A percentile compares a stretch with the other conserved stretches of the same genome.
Conservation (phyloP, 2,888 invertebrate species). For the Tipula lateralis region DNA sequence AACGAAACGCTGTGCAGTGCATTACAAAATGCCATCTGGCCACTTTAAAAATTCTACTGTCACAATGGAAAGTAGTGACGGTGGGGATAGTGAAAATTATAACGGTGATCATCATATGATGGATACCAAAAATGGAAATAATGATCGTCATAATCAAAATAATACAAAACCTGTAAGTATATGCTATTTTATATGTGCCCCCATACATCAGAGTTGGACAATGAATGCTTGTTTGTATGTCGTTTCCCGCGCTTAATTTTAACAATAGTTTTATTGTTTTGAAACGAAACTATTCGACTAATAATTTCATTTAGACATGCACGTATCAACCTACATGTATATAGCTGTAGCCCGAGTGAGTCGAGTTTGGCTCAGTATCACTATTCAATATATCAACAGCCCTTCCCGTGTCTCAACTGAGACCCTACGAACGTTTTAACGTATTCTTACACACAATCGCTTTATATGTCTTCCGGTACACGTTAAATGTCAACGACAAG, state of each 20-base stretch:
- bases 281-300: neutral
- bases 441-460: neutral
- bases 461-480: no score
- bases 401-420: neutral
- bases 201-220: neutral
- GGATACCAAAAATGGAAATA: conserved; percentile 9
- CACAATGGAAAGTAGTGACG: conserved; percentile 1
- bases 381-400: no score
- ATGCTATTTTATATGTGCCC: neutral
- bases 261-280: neutral
- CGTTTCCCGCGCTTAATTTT: neutral
- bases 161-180: neutral
- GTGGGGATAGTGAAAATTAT: neutral
- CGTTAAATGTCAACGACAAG: no score
- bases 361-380: neutral
- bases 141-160: conserved; percentile 1
- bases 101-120: conserved; percentile 11
- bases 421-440: neutral
- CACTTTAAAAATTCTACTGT: neutral
- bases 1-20: neutral
- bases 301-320: neutral
- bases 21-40: conserved; percentile 1
- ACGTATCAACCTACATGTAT: no score
- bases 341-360: no score
- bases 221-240: neutral